These are phyloP conservation scores for Sesia bembeciformis DNA, from an alignment of 2,888 invertebrate genomes.

Conservation along the genomic window DNA sequence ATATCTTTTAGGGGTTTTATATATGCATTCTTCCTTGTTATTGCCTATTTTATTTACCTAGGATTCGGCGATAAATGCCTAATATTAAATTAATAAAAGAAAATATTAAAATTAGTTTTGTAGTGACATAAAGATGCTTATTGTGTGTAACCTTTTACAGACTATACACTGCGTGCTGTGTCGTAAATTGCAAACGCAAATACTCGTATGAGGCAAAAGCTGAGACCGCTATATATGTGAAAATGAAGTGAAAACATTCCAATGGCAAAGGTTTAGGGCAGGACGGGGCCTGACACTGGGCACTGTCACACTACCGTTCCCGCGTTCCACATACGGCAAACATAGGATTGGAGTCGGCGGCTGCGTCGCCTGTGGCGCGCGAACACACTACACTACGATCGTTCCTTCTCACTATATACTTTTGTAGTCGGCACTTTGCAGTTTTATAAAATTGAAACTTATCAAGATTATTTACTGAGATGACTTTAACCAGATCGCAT, in stretches of 20 bases:
- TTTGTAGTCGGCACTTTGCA: background rate
- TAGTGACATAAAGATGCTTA: too few species aligned
- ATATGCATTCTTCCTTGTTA: too few species aligned
- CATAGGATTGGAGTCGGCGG: constrained; percentile 6
- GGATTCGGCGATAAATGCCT: too few species aligned
- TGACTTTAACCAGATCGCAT: too few species aligned
- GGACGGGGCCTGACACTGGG: constrained; percentile 31
- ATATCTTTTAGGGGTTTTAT: too few species aligned
- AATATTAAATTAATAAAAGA: too few species aligned
- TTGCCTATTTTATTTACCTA: too few species aligned
- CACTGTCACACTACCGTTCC: constrained; percentile 45
- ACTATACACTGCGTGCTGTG: too few species aligned
- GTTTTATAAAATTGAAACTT: background rate
- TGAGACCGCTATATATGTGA: background rate
- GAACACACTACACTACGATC: background rate
- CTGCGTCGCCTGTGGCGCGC: constrained; percentile 14
- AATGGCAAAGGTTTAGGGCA: constrained; percentile 38
- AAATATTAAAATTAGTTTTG: too few species aligned
- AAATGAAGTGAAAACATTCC: constrained; percentile 31
- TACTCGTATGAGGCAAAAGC: background rate
- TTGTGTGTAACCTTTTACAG: too few species aligned
- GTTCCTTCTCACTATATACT: background rate
- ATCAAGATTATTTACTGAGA: too few species aligned
- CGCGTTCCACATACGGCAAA: constrained; percentile 57
- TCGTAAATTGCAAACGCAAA: too few species aligned